phyloP scores from a whole-genome alignment of 2,888 invertebrate genomes.

The Biston stratarius region DNA sequence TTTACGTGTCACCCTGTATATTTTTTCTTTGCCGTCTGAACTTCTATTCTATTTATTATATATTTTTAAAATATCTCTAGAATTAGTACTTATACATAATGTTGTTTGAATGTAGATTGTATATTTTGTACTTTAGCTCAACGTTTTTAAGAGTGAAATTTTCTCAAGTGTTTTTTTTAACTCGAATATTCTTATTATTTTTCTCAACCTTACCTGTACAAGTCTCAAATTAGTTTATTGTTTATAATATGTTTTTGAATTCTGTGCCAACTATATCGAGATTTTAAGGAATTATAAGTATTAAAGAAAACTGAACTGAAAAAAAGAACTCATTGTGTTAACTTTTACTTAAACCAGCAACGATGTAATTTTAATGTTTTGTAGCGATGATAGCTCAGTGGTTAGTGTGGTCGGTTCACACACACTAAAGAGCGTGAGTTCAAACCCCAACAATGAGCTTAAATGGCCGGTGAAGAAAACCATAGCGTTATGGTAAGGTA shows the following conservation, averaged over 20 bases:
- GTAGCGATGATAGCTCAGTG: no score
- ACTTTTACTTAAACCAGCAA: no score
- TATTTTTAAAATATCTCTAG: background rate
- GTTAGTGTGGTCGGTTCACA: no score
- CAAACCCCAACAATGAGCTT: no score
- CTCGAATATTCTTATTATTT: slow-evolving; percentile 1
- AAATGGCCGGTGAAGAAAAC: no score
- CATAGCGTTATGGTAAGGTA: no score
- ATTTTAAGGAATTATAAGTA: background rate
- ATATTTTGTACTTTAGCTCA: slow-evolving; percentile 22
- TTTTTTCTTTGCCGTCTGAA: background rate
- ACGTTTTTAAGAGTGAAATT: background rate
- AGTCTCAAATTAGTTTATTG: slow-evolving; percentile 12
- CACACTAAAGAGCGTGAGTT: no score
- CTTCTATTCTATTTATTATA: background rate
- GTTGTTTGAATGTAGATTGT: slow-evolving; percentile 6
- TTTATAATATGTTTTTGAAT: background rate
- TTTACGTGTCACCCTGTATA: background rate
- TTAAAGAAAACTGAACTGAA: no score
- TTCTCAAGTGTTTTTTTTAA: background rate
- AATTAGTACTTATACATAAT: slow-evolving; percentile 7
- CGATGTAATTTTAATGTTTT: no score
- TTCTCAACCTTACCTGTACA: background rate
- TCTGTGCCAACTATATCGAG: slow-evolving; percentile 7
- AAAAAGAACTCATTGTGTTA: background rate